Evolutionary conservation across 2,797 vertebrate species (phyloP).

Genomic region (Tarsius wallacei): DNA sequence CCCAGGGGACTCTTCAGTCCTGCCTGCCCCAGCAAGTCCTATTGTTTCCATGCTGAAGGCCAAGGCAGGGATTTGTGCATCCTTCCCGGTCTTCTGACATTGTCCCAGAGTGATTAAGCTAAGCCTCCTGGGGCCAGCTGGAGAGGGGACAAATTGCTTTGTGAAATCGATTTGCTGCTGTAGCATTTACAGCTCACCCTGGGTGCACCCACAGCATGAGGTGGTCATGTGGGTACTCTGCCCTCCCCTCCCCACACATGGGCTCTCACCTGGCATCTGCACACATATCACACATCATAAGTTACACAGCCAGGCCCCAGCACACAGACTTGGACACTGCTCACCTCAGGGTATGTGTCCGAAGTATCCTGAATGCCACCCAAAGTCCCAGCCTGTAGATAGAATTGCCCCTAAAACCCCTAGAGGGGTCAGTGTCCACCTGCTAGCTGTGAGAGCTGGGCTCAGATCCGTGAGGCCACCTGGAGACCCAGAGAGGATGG

Average conservation of each 20-base stretch:
- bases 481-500: not conserved
- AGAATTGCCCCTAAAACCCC: not conserved
- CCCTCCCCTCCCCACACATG: accelerated
- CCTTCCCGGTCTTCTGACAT: not conserved
- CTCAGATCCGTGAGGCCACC: not conserved
- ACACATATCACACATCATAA: accelerated
- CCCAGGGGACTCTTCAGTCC: not conserved
- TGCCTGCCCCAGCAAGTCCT: accelerated
- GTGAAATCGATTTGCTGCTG: constrained; percentile 58
- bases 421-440: not conserved
- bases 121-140: constrained; percentile 62
- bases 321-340: not conserved
- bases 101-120: constrained; percentile 62
- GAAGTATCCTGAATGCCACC: not conserved
- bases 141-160: constrained; percentile 60
- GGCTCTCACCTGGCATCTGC: too few species aligned
- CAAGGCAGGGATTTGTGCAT: not conserved
- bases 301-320: not conserved
- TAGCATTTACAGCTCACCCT: not conserved
- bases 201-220: not conserved
- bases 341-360: not conserved
- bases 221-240: not conserved
- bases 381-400: not conserved
- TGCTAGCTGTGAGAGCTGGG: not conserved
- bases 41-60: not conserved